Base-by-base conservation (phyloP, 2,113 vertebrate genomes). In the Tor tambroides region DNA sequence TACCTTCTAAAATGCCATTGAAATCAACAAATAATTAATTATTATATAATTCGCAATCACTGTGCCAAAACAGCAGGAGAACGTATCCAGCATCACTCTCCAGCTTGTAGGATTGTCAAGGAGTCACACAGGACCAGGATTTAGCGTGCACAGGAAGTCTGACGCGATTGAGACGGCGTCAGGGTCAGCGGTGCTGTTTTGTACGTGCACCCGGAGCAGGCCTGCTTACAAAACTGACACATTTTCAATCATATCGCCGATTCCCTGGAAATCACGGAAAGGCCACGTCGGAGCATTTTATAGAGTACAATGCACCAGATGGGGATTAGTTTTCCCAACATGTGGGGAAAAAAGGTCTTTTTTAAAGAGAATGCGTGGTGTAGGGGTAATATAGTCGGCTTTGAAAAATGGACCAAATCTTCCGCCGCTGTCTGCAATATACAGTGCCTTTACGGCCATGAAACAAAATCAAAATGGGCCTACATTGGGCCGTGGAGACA, bases 401-500 rank as follows among this genome's bases (percentile, higher is more conserved):
- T 87, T 89, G 91, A 91, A 91, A 91, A 92, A 91, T 92, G 87
- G 89, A 87, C 82, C 90, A 91, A 89, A 91, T 91, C 91, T 90
- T 85, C 59, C 23, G 26, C 75, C 79, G 65, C 89, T 89, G 80
- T 83, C 89, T 85, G 87, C 85, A 91, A 89, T 91, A 90, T 89
- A 88, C 89, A 86, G 83, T 76, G 65, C 74, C 80, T 83, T 86
- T 87, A 83, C 85, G 77, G 89, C 83, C 61, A 67, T 87, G 87
- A 81, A 91, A 90, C 91, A 88, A 89, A 88, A 90, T 88, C 77
- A 56, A 88, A 85, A 86, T 87, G 86, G 83, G 83, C 83, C 63
- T 63, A 78, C 80, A 76, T 75, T 88, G 69, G 85, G 88, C 86
- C 81, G 41, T 85, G 26, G 49, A 86, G 87, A 74, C 71, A 38